Percentiles rank a stretch among this genome's conserved stretches.
Evolutionary conservation across 2,888 invertebrate species (phyloP).

Genomic region (Pristionchus mayeri): DNA sequence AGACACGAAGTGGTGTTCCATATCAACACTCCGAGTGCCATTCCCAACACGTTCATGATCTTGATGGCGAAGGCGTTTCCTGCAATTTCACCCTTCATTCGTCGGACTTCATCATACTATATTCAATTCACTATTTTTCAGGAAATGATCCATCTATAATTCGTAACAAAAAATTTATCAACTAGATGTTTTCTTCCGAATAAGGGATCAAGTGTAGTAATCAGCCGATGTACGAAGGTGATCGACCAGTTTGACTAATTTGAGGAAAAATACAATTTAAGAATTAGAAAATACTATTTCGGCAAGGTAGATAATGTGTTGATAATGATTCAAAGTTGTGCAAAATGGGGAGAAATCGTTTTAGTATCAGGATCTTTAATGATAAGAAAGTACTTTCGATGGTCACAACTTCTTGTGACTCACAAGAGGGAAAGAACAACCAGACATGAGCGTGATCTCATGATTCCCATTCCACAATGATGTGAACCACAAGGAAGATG

Average conservation of each 20-base stretch:
- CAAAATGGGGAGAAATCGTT: background rate
- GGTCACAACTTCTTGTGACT: background rate
- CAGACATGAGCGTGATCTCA: background rate
- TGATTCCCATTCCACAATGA: background rate
- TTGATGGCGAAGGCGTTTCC: constrained; percentile 78
- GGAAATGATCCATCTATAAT: no score
- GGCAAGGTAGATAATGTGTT: no score
- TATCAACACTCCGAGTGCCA: constrained; percentile 78
- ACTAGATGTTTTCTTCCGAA: background rate
- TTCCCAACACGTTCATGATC: constrained; percentile 78
- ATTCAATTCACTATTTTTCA: no score
- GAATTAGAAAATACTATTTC: background rate
- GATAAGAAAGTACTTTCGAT: background rate
- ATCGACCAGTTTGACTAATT: background rate
- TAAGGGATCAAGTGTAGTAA: background rate
- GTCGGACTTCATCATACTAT: no score
- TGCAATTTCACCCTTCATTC: constrained; percentile 54
- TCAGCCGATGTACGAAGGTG: background rate
- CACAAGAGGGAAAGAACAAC: background rate
- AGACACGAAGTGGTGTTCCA: constrained; percentile 78
- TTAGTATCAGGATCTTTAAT: background rate
- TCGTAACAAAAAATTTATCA: background rate
- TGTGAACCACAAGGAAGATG: background rate
- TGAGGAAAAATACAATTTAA: background rate
- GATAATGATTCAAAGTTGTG: no score